A percentile compares a stretch with the other conserved stretches of the same genome.
Evolutionary conservation across 2,888 invertebrate species (phyloP).

Genomic region (Apantesis nais): DNA sequence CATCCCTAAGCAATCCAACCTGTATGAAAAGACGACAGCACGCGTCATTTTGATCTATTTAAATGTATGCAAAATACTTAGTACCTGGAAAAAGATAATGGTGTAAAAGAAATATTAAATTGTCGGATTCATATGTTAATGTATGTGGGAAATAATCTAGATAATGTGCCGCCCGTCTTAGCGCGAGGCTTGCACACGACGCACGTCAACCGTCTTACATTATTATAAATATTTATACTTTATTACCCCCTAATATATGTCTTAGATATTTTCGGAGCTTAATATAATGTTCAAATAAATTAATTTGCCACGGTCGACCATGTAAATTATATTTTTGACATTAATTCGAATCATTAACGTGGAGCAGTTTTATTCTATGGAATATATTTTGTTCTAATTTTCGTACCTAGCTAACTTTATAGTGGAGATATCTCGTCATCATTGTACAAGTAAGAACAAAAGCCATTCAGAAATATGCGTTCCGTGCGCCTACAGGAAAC

Average conservation of each 20-base stretch:
- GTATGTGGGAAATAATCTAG: conserved; percentile 72
- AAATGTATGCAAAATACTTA: conserved; percentile 76
- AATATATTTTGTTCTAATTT: conserved; percentile 49
- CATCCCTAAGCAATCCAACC: conserved; percentile 57
- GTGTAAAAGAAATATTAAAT: conserved; percentile 73
- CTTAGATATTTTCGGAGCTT: conserved; percentile 12
- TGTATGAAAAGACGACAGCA: conserved; percentile 59
- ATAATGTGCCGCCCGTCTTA: conserved; percentile 54
- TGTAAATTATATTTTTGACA: conserved; percentile 28
- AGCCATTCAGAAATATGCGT: conserved; percentile 78
- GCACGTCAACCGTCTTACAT: conserved; percentile 60
- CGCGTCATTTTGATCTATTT: conserved; percentile 71
- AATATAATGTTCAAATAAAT: conserved; percentile 28
- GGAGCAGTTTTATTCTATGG: conserved; percentile 25
- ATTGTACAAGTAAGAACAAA: conserved; percentile 82
- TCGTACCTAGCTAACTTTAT: conserved; percentile 49
- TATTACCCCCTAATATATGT: conserved; percentile 36
- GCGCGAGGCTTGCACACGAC: conserved; percentile 61
- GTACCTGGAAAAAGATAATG: conserved; percentile 74
- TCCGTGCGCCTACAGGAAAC: conserved; percentile 67
- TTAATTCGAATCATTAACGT: conserved; percentile 20
- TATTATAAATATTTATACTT: conserved; percentile 55
- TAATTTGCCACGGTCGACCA: conserved; percentile 24
- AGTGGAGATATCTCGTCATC: conserved; percentile 61
- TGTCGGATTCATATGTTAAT: conserved; percentile 77